Percentiles rank a stretch among this genome's conserved stretches.
phyloP scores from a whole-genome alignment of 2,113 vertebrate species.

The Neolamprologus caudopunctatus region DNA sequence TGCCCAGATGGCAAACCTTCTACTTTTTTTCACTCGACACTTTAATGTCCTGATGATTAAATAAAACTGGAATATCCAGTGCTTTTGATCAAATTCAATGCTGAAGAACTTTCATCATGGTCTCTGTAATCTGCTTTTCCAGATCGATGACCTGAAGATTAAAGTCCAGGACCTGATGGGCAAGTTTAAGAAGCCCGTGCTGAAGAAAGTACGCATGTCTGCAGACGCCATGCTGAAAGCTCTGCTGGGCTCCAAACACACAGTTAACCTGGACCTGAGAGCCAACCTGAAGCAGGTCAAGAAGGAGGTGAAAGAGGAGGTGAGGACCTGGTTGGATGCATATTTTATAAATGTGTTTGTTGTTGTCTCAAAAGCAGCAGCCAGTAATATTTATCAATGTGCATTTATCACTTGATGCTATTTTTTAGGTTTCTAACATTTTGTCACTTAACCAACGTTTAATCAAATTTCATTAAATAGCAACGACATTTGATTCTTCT shows the following conservation, averaged over 20 bases:
- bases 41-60: neutral
- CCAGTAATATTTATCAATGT: accelerated
- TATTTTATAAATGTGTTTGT: neutral
- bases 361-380: neutral
- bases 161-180: constrained; percentile 92
- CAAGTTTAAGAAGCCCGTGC: constrained; percentile 91
- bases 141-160: constrained; percentile 93
- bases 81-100: accelerated
- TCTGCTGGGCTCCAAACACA: constrained; percentile 95
- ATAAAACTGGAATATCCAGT: neutral
- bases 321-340: constrained; percentile 28
- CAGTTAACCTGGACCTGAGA: constrained; percentile 91
- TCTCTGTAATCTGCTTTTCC: neutral
- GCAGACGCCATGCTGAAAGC: constrained; percentile 94
- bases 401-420: neutral
- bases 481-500: neutral
- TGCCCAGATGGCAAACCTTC: neutral
- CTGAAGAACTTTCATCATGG: neutral
- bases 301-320: constrained; percentile 95
- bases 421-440: neutral
- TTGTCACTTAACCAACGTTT: neutral
- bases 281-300: constrained; percentile 98
- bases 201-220: constrained; percentile 89
- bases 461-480: neutral
- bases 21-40: neutral